Evolutionary conservation across 2,797 vertebrate species (phyloP).

Genomic region (Iguana delicatissima): DNA sequence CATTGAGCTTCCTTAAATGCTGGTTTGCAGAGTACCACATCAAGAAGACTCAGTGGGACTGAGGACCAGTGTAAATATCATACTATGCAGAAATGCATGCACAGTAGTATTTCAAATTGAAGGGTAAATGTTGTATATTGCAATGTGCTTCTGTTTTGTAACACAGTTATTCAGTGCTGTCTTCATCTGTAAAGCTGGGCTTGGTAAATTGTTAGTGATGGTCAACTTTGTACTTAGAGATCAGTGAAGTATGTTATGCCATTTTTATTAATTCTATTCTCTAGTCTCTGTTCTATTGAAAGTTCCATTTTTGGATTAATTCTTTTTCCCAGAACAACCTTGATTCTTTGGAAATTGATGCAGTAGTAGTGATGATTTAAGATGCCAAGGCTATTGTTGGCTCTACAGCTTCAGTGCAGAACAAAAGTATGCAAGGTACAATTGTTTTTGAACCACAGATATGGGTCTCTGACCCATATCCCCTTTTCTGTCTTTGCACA

Average conservation of each 20-base stretch:
- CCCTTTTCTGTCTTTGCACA: background rate
- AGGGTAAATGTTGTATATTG: background rate
- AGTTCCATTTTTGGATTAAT: background rate
- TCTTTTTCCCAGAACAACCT: background rate
- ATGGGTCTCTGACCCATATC: background rate
- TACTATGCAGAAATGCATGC: too few species aligned
- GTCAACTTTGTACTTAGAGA: background rate
- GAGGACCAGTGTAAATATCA: too few species aligned
- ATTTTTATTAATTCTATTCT: constrained; percentile 15
- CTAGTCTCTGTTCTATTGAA: background rate
- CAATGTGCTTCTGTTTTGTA: constrained; percentile 37
- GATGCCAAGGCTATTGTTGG: background rate
- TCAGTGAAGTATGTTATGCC: background rate
- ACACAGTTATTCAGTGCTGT: constrained; percentile 17
- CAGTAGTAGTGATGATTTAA: background rate
- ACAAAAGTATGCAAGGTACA: background rate
- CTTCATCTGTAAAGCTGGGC: background rate
- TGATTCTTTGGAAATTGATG: constrained; percentile 14
- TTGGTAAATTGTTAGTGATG: background rate
- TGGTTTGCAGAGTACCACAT: too few species aligned
- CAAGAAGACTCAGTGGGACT: too few species aligned
- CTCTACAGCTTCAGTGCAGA: too few species aligned
- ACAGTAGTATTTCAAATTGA: too few species aligned
- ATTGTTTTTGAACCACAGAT: background rate
- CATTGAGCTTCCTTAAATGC: too few species aligned